These are phyloP conservation scores for Redunca redunca DNA, from an alignment of 2,113 vertebrate species.

Conservation along the genomic window DNA sequence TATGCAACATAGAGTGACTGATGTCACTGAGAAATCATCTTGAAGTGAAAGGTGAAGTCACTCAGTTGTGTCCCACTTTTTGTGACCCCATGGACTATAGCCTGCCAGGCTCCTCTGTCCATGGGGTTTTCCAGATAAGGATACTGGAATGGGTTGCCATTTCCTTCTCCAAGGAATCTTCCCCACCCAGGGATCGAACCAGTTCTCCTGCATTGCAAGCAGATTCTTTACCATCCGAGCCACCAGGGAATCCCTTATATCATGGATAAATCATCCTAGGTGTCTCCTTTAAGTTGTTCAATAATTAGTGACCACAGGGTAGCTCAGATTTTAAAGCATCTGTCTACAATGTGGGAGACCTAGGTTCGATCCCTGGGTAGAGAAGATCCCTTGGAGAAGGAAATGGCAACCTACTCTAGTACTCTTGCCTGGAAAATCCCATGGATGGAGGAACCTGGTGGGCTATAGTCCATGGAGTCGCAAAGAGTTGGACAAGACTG, in stretches of 20 bases:
- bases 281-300: background rate
- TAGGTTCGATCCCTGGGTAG: accelerated
- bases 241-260: background rate
- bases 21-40: background rate
- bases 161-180: background rate
- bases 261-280: background rate
- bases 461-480: background rate
- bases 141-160: background rate
- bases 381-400: background rate
- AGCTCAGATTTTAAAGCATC: background rate
- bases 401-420: background rate
- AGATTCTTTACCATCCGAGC: background rate
- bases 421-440: background rate
- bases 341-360: background rate
- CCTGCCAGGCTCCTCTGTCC: background rate
- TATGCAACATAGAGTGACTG: background rate
- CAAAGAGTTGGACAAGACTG: background rate
- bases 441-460: background rate
- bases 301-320: background rate
- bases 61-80: background rate
- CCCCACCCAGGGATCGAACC: background rate
- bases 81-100: background rate
- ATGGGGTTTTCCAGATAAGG: background rate
- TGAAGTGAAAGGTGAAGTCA: background rate
- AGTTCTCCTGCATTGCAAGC: background rate